These are phyloP conservation scores for Melanocharis versteri DNA, from an alignment of 2,113 vertebrate genomes.

Conservation along the genomic window DNA sequence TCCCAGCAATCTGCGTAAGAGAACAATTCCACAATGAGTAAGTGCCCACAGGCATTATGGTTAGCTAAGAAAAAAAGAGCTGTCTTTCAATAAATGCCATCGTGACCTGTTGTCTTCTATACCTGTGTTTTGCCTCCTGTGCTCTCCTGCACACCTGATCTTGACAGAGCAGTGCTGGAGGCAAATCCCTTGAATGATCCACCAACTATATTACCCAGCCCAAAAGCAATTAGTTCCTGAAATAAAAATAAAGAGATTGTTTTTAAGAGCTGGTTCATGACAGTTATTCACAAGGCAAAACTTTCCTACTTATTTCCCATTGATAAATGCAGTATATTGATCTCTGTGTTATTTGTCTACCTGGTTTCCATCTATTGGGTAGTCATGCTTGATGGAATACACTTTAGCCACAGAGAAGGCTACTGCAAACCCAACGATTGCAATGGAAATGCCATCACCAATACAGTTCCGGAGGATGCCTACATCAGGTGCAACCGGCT, in stretches of 20 bases:
- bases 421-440: slow-evolving; percentile 89
- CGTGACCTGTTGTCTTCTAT: background rate
- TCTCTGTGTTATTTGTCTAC: slow-evolving; percentile 54
- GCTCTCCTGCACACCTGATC: slow-evolving; percentile 93
- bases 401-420: slow-evolving; percentile 93
- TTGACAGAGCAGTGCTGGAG: slow-evolving; percentile 88
- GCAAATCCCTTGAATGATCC: slow-evolving; percentile 90
- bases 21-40: background rate
- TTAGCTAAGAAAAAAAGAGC: background rate
- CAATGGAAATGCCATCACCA: slow-evolving; percentile 84
- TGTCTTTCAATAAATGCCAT: background rate
- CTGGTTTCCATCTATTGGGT: slow-evolving; percentile 89
- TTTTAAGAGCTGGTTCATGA: background rate
- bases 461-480: slow-evolving; percentile 74
- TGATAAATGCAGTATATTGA: background rate
- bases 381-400: slow-evolving; percentile 92
- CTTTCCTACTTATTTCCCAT: background rate
- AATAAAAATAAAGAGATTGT: background rate
- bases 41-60: background rate
- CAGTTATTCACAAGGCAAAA: background rate
- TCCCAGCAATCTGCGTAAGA: slow-evolving; percentile 82
- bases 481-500: slow-evolving; percentile 75
- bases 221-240: slow-evolving; percentile 94
- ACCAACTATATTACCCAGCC: slow-evolving; percentile 86
- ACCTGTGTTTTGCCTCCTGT: slow-evolving; percentile 98